A percentile compares a stretch with the other conserved stretches of the same genome.
Evolutionary conservation across 1,140 invertebrate species (phyloP).

Genomic region (Caenorhabditis tropicalis): DNA sequence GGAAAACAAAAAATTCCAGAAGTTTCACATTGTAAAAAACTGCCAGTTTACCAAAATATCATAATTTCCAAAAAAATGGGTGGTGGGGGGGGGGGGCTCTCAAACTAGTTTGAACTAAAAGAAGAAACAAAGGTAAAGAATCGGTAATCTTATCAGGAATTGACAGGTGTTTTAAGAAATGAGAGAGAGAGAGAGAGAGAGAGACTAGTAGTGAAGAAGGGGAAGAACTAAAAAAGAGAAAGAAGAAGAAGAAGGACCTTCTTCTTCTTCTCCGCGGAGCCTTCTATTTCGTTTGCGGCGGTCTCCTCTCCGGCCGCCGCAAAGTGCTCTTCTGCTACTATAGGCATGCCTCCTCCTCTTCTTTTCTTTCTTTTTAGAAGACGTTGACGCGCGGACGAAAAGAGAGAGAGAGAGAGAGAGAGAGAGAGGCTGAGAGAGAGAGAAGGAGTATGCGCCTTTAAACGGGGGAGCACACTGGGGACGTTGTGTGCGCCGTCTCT

Average conservation of each 20-base stretch:
- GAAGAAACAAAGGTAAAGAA: no score
- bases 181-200: not conserved
- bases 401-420: not conserved
- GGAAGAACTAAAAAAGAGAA: not conserved
- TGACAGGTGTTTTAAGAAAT: not conserved
- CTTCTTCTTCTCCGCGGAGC: not conserved
- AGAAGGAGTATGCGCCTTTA: not conserved
- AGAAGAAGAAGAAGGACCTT: not conserved
- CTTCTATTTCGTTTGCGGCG: no score
- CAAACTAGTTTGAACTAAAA: no score
- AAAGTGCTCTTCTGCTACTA: slow-evolving; percentile 13
- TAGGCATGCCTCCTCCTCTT: not conserved
- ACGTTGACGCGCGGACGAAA: not conserved
- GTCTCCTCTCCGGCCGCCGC: not conserved
- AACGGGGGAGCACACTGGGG: not conserved
- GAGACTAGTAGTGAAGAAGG: no score
- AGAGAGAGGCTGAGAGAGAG: not conserved
- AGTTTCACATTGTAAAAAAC: no score
- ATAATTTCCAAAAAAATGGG: no score
- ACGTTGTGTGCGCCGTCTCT: not conserved
- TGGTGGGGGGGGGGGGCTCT: no score
- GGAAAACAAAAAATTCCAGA: no score
- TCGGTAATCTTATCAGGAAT: not conserved
- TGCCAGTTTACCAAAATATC: no score
- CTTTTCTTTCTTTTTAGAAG: not conserved